Conservation (phyloP, 2,888 invertebrate species). For the Spisula solida region DNA sequence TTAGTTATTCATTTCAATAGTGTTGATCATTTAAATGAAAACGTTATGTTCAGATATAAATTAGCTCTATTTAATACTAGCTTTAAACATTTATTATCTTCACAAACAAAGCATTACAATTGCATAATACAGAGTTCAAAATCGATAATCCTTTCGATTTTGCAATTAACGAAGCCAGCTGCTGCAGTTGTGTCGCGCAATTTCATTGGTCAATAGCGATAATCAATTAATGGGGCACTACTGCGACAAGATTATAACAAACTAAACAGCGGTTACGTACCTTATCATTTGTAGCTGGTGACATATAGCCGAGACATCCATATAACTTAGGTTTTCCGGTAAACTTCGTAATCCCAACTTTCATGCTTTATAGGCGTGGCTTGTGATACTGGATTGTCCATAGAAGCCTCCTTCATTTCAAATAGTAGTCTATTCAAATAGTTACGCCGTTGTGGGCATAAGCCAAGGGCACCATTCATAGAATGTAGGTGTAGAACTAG, state of each 20-base stretch:
- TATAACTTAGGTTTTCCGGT: too few species aligned
- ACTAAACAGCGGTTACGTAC: too few species aligned
- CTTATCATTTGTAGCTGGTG: too few species aligned
- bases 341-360: too few species aligned
- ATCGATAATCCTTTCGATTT: conserved; percentile 54
- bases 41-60: neutral
- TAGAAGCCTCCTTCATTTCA: too few species aligned
- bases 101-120: neutral
- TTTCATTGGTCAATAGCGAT: conserved; percentile 57
- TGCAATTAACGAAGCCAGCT: conserved; percentile 53
- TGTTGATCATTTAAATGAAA: neutral
- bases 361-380: too few species aligned
- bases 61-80: neutral
- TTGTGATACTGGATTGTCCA: too few species aligned
- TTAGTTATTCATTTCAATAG: neutral
- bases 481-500: too few species aligned
- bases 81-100: neutral
- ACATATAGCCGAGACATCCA: too few species aligned
- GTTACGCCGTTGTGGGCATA: too few species aligned
- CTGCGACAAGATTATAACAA: neutral
- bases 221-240: neutral
- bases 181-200: conserved; percentile 44
- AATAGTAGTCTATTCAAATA: too few species aligned
- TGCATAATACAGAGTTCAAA: neutral
- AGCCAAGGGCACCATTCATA: too few species aligned